These are phyloP conservation scores for Gasterosteus nipponicus DNA, from an alignment of 2,113 vertebrate genomes.

Conservation along the genomic window DNA sequence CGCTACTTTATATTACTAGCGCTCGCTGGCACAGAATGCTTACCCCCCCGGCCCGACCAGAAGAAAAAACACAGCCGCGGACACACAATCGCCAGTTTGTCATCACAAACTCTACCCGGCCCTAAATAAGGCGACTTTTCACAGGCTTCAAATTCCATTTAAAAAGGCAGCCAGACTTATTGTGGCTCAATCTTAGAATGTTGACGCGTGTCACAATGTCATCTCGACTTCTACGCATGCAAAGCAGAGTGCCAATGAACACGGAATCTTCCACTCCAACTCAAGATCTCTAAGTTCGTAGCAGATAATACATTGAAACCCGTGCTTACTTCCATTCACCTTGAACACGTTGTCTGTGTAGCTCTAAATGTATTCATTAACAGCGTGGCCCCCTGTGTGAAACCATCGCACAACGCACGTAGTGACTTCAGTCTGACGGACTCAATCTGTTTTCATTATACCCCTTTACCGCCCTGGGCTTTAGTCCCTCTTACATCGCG, in stretches of 20 bases:
- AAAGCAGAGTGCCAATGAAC: conserved; percentile 1
- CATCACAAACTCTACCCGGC: not conserved
- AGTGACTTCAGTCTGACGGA: not conserved
- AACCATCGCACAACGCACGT: not conserved
- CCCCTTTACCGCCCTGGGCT: not conserved
- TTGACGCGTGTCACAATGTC: not conserved
- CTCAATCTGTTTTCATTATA: not conserved
- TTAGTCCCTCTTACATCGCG: not conserved
- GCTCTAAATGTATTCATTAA: not conserved
- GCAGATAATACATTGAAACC: not conserved
- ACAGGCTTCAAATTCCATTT: not conserved
- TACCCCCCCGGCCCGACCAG: not conserved
- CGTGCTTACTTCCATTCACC: not conserved
- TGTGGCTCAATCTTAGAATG: not conserved
- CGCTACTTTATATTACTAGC: conserved; percentile 25
- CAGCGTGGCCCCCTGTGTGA: not conserved
- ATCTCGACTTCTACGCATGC: too few species aligned
- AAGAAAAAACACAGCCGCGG: conserved; percentile 5
- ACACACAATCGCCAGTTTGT: conserved; percentile 17
- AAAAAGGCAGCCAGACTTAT: not conserved
- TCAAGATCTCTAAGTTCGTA: not conserved
- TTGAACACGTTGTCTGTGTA: not conserved
- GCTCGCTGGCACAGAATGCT: conserved; percentile 24
- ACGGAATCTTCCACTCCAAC: not conserved
- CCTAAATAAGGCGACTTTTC: not conserved